These are phyloP conservation scores for Oreocharis arfaki DNA, from an alignment of 2,113 vertebrate genomes.

Conservation along the genomic window DNA sequence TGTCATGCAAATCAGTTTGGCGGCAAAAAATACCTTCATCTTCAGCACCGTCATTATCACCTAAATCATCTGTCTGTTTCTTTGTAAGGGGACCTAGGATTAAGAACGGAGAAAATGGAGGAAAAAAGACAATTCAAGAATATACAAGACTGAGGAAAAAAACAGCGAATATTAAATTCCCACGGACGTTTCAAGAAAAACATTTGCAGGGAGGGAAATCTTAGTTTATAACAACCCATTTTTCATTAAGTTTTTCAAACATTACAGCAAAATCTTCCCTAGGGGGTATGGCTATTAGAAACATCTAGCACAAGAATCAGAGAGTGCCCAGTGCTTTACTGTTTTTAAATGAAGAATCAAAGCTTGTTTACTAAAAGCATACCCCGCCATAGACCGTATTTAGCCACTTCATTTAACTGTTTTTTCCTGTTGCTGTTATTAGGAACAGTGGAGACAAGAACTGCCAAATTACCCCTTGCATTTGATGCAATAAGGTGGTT, in stretches of 20 bases:
- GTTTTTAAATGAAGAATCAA: constrained; percentile 47
- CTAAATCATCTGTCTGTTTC: constrained; percentile 99
- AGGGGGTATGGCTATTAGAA: constrained; percentile 57
- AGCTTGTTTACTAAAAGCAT: constrained; percentile 49
- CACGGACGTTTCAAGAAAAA: constrained; percentile 73
- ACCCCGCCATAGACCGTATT: constrained; percentile 16
- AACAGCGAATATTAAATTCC: constrained; percentile 82
- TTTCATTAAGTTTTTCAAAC: constrained; percentile 16
- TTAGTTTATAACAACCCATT: constrained; percentile 27
- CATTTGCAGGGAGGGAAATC: constrained; percentile 52
- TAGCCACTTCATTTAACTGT: constrained; percentile 26
- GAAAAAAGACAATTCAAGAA: constrained; percentile 98
- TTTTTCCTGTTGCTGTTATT: background rate
- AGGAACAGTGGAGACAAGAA: constrained; percentile 11
- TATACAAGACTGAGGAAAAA: constrained; percentile 88
- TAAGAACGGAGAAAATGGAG: constrained; percentile 97
- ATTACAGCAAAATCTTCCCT: constrained; percentile 18
- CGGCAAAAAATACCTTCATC: constrained; percentile 98
- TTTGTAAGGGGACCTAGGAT: constrained; percentile 99
- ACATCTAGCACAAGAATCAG: constrained; percentile 28
- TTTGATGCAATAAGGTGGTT: constrained; percentile 13
- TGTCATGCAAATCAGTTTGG: constrained; percentile 98
- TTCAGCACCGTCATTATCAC: constrained; percentile 99
- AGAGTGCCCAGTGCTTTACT: constrained; percentile 21
- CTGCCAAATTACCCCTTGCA: constrained; percentile 35